Base-by-base conservation (phyloP, 2,797 vertebrate species). In the Melanotaenia trifasciata region DNA sequence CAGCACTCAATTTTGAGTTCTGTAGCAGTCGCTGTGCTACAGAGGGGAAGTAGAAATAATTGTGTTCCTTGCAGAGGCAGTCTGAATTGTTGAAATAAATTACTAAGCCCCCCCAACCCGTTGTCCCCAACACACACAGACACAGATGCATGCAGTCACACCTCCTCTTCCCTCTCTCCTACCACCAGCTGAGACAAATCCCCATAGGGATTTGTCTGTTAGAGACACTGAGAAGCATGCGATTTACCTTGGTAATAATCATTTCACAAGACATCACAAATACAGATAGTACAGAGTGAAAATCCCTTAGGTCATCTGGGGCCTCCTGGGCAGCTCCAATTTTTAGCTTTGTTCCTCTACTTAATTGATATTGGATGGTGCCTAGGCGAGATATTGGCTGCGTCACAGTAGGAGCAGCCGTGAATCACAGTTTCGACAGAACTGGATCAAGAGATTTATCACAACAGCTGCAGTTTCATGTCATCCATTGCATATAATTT, bases 61-160 rank as follows among this genome's bases (percentile, higher is more conserved):
- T 94, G 93, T 90, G 89, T 90, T 94, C 87, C 81, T 89, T 80
- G 90, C 91, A 70, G 88, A 90, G 85, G 84, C 92, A 87, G 88
- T 86, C 84, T 83, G 91, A 91, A 92, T 94, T 84, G 92, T 92
- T 91, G 92, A 94, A 94, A 94, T 93, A 94, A 94, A 95, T 94
- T 82, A 93, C 92, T 87, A 82, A 85, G 82, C 78, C 85, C 79
- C 79, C 67, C 70, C 73, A 78, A 74, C 84, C 64, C 73, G 58
- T 84, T 80, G 67, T 76, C 81, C 70, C 64, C 83, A 84, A 66
- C 68, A 83, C 85, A 76, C 79, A 80, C 82, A 82, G 67, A 76
- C 76, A 86, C 72, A 24, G n/a, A 83, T 47, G 51, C 65, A 73
- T 54, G 67, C 83, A 76, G 67, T 36, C 61, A 68, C 64, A 47